Evolutionary conservation across 2,797 vertebrate species (phyloP).

Genomic region (Chloroceryle inda): DNA sequence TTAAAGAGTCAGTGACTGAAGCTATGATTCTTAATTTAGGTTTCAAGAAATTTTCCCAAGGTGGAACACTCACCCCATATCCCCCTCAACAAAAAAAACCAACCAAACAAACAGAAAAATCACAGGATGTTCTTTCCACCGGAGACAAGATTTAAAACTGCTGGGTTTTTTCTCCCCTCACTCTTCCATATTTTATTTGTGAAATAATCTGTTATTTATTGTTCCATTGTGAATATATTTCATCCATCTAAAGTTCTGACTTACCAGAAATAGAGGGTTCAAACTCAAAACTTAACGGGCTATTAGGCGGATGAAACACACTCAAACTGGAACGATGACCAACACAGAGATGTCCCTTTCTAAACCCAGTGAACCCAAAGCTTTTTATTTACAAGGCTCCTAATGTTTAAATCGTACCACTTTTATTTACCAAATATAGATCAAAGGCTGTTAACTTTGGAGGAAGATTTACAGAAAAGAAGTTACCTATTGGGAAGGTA

Average conservation of each 20-base stretch:
- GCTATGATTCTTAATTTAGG: not conserved
- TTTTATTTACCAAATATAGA: not conserved
- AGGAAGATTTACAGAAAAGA: slow-evolving; percentile 19
- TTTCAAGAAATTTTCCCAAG: not conserved
- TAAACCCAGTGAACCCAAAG: not conserved
- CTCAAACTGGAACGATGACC: not conserved
- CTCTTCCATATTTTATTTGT: not conserved
- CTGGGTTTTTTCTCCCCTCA: not conserved
- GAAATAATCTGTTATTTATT: not conserved
- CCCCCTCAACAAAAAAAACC: too few species aligned
- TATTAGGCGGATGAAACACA: not conserved
- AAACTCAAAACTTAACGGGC: not conserved
- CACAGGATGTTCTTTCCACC: not conserved
- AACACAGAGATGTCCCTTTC: not conserved
- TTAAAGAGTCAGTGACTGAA: not conserved
- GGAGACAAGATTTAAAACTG: not conserved
- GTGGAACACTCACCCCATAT: too few species aligned
- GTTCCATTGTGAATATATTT: not conserved
- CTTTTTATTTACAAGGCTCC: not conserved
- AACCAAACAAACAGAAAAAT: not conserved
- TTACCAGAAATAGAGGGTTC: not conserved
- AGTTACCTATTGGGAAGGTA: not conserved
- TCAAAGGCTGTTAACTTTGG: slow-evolving; percentile 3
- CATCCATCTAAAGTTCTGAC: not conserved
- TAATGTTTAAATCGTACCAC: not conserved